phyloP scores from a whole-genome alignment of 1,140 invertebrate genomes.

The Drosophila bocki region DNA sequence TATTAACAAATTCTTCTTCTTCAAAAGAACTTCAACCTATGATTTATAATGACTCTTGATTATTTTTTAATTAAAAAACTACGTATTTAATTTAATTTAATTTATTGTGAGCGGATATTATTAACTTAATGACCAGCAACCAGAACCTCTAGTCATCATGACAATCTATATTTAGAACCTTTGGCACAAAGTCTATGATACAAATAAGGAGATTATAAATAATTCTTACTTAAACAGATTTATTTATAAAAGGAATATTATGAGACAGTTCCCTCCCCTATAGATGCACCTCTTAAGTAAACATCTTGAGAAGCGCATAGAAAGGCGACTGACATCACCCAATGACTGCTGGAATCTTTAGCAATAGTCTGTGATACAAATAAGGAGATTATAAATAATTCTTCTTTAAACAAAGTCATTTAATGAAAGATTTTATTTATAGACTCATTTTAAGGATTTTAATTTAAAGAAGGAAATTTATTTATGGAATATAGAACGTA shows the following conservation, averaged over 20 bases:
- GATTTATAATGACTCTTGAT: background rate
- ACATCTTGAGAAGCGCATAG: conserved; percentile 5
- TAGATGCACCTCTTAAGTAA: background rate
- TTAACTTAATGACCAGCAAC: conserved; percentile 1
- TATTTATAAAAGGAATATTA: background rate
- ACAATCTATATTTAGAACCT: conserved; percentile 4
- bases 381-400: background rate
- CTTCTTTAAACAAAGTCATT: background rate
- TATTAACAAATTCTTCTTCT: background rate
- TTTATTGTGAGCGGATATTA: background rate
- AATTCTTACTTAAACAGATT: background rate
- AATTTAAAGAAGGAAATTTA: background rate
- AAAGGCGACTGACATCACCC: conserved; percentile 42
- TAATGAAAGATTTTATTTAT: background rate
- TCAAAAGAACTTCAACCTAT: background rate
- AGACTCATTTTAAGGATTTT: too few species aligned
- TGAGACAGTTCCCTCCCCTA: background rate
- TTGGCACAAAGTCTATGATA: background rate
- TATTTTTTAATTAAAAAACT: background rate
- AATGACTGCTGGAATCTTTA: background rate
- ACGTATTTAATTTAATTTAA: background rate
- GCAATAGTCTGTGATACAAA: background rate
- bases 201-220: conserved; percentile 3
- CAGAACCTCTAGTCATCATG: conserved; percentile 2
- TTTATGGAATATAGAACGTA: conserved; percentile 7